phyloP scores from a whole-genome alignment of 37 sponge, comb jelly and placozoan genomes.

The Haliclona indistincta region DNA sequence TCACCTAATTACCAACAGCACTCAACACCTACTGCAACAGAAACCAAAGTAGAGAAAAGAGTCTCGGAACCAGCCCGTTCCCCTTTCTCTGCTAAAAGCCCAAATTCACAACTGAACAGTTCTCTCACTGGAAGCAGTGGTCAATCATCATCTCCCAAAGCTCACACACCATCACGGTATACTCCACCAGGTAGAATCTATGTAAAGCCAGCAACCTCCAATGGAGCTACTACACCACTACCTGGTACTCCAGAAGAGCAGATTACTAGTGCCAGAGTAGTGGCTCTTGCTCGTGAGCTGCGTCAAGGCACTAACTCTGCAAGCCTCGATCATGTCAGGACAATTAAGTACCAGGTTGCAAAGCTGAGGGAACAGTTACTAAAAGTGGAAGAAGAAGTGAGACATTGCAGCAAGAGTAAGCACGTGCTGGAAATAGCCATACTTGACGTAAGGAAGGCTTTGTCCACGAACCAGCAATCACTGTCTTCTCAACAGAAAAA shows the following conservation, averaged over 20 bases:
- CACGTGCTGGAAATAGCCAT: slow-evolving; percentile 37
- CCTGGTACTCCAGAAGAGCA: neutral
- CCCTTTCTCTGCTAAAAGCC: no score
- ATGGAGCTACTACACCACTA: neutral
- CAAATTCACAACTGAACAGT: no score
- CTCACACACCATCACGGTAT: no score
- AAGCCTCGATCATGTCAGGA: slow-evolving; percentile 17
- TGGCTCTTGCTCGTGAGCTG: slow-evolving; percentile 3
- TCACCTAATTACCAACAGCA: no score
- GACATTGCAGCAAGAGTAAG: slow-evolving; percentile 18
- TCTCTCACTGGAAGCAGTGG: no score
- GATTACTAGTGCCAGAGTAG: neutral
- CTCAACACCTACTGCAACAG: no score
- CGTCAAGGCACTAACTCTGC: slow-evolving; percentile 16
- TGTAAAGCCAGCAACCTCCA: no score
- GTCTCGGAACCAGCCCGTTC: no score
- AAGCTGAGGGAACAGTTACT: slow-evolving; percentile 45
- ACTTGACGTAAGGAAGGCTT: slow-evolving; percentile 38
- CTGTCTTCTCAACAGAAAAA: slow-evolving; percentile 60
- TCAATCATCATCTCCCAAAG: no score
- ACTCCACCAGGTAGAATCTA: no score
- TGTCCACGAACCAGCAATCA: slow-evolving; percentile 66
- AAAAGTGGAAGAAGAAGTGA: slow-evolving; percentile 62
- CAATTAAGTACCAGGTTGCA: slow-evolving; percentile 47
- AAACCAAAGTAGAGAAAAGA: no score